Evolutionary conservation across 2,888 invertebrate species (phyloP), one percentile per base, ranked within the genome.

Genomic region (Ecdyonurus torrentis): DNA sequence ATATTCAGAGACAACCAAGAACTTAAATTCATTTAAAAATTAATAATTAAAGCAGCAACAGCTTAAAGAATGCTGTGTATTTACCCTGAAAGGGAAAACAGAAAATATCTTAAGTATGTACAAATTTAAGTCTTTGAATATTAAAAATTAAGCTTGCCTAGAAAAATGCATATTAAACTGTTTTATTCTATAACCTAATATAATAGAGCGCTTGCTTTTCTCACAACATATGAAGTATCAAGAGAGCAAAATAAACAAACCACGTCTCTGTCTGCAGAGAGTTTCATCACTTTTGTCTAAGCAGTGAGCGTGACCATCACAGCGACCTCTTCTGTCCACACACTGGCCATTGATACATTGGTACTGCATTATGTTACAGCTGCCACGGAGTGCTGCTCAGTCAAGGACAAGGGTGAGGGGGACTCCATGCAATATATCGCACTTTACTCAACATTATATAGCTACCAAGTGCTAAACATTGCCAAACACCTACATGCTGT

Each of bases 261-360:
- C 79, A 70, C 76, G 74, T 72, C 75, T 72, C 71, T 74, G 74
- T 72, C 79, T 72, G 74, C 82, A 82, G 74, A 78, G 76, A 69
- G 75, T 74, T 74, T 86, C 85, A 73, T 85, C 86, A 69, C 82
- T 83, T 71, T 76, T 73, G 72, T 86, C 84, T 67, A 70, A 73
- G 76, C 87, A 87, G 74, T 86, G 81, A 68, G 71, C 71, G 70
- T 70, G 70, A 69, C 78, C 78, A 73, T 86, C 82, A 77, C 87
- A 87, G 67, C 79, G 73, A 68, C 77, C 74, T 66, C 74, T 72
- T 69, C 75, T 71, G 66, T 79, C 76, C 71, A 86, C 77, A 77
- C 87, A 87, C 73, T 78, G 77, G 72, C 77, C 78, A 74, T 77
- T 78, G 72, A 78, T 76, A 75, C 80, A 79, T 74, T 77, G 78